Evolutionary conservation across 2,113 vertebrate species (phyloP), one percentile per base, ranked within the genome.

Genomic region (Neofelis nebulosa): DNA sequence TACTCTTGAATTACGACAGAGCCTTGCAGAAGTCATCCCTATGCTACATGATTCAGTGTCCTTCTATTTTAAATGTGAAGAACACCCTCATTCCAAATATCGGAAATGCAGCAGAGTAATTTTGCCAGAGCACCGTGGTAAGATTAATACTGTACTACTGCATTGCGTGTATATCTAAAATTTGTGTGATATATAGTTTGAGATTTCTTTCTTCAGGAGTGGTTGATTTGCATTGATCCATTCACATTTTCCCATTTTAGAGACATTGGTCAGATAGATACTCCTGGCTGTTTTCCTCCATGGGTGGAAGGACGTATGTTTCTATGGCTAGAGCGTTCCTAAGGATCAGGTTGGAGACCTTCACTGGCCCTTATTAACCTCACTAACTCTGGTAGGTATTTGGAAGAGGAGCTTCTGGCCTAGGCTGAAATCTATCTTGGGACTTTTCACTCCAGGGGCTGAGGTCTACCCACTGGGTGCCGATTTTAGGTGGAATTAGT

Each of bases 1-100:
- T 41, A 1, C 25, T 92, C 68, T 31, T 71, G 73, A 73, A 29
- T 57, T 16, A 45, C 48, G 50, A 7, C 52, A 79, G 69, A 52
- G 14, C 0, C 55, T 61, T 27, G 5, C 33, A 16, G 36, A 92
- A 73, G 13, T 68, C 73, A 68, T 41, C 76, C 18, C 14, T 68
- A 31, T 21, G 8, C 16, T 61, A 7, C 25, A 16, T 38, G 73
- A 57, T 31, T 65, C 27, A 81, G 50, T 15, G 36, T 2, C 25
- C 45, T 97, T 63, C 33, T 83, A 93, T 69, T 29, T 61, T 80
- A 85, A 86, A 48, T 61, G n/a, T 68, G 48, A 88, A 78, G 33
- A 84, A 57, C 3, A n/a, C 2, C 3, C 19, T 97, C 36, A 73
- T 25, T 80, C 33, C 57, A 94, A 94, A 29, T 81, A 66, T 45